Evolutionary conservation across 2,113 vertebrate species (phyloP), one percentile per base, ranked within the genome.

Genomic region (Callocephalon fimbriatum): DNA sequence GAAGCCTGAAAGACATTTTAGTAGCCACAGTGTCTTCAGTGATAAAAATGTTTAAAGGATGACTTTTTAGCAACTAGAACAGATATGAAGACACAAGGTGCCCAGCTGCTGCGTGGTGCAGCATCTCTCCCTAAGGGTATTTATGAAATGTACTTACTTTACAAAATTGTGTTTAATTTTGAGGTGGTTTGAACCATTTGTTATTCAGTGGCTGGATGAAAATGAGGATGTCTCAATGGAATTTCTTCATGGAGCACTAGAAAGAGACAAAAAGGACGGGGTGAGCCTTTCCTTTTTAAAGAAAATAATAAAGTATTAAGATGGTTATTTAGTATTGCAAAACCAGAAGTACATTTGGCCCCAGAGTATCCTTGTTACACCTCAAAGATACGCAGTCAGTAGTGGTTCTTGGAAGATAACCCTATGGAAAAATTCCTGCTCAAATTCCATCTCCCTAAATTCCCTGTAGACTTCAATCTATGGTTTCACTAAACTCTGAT

Each of bases 101-200:
- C 40, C 70, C 74, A 67, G 47, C 23, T 76, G 10, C 45, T 92
- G 63, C 14, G 2, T 62, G 11, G 11, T 29, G 10, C 38, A 32
- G 7, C 15, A 23, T 42, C 17, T 61, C 3, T 83, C 66, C 71
- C 9, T 62, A 12, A 20, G 9, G 20, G 25, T 62, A 38, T 66
- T 86, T 19, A 50, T 62, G 22, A 84, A 75, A 70, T 21, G 5
- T 29, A 35, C n/a, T 47, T 48, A 15, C 23, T 85, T 91, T 35
- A 61, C 25, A 32, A 75, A 38, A 40, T 11, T 70, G 3, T 5
- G 58, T 61, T 82, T 62, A 7, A 62, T 87, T 95, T 94, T 80
- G 58, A 99, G 99, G 96, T 99, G 99, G 99, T 99, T 99, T 86
- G 99, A 99, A 81, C 99, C 99, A 22, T 99, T 99, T 97, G 99